These are phyloP conservation scores for Imbricaverruca yamaguchii DNA, from an alignment of 2,888 invertebrate species.

Conservation along the genomic window DNA sequence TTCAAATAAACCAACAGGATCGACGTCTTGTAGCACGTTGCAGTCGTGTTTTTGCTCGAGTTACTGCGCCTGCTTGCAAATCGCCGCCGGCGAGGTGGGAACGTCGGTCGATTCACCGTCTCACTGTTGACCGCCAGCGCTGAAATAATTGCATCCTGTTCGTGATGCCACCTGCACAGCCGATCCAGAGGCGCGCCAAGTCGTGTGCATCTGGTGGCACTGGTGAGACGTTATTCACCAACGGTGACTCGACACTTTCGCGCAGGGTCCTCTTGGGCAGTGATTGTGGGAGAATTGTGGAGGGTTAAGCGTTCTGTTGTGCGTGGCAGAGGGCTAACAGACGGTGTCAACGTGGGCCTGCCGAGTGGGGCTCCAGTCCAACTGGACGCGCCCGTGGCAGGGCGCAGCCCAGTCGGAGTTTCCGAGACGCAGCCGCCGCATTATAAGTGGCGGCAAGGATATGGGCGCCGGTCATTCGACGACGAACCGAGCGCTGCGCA, in stretches of 20 bases:
- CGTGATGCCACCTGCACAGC: background rate
- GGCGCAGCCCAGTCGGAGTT: background rate
- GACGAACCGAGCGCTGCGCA: background rate
- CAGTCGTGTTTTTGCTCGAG: no score
- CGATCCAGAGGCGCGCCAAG: background rate
- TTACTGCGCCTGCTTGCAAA: no score
- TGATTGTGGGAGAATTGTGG: background rate
- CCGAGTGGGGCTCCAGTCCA: background rate
- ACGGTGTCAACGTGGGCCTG: background rate
- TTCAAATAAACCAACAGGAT: no score
- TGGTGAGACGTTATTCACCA: background rate
- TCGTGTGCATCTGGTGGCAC: background rate
- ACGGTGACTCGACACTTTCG: background rate
- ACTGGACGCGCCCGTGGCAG: background rate
- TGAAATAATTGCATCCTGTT: conserved; percentile 10
- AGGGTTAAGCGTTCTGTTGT: background rate
- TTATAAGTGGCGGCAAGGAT: background rate
- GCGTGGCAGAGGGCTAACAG: background rate
- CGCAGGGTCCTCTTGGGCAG: background rate
- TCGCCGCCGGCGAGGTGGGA: no score
- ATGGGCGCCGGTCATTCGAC: background rate
- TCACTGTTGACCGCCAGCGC: background rate
- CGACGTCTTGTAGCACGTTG: no score
- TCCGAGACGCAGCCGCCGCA: background rate
- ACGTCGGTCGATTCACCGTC: background rate